Percentiles rank a stretch among this genome's conserved stretches.
These are phyloP conservation scores for Rhombomys opimus DNA, from an alignment of 2,113 vertebrate species.

Conservation along the genomic window DNA sequence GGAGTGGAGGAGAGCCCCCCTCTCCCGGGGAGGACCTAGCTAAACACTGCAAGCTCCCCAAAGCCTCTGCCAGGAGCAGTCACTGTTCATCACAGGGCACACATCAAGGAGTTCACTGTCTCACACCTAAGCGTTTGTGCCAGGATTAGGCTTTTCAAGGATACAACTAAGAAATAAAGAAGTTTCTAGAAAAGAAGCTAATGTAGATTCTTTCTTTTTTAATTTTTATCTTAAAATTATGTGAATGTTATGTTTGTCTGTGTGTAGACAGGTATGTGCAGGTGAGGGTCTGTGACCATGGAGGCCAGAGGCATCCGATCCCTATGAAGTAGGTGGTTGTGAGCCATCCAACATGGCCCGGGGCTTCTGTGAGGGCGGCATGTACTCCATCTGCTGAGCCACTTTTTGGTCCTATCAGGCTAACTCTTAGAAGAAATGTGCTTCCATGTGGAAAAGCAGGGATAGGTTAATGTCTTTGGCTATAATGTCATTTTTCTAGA, in stretches of 20 bases:
- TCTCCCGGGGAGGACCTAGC: not conserved
- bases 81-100: not conserved
- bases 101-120: not conserved
- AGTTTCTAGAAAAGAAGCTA: not conserved
- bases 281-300: not conserved
- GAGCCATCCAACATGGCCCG: not conserved
- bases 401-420: not conserved
- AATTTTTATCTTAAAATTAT: not conserved
- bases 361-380: not conserved
- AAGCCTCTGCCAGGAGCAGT: not conserved
- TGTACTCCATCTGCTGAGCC: not conserved
- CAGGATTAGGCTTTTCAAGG: not conserved
- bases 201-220: not conserved
- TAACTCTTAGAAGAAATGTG: not conserved
- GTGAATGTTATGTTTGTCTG: not conserved
- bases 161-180: not conserved
- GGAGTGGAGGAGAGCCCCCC: not conserved
- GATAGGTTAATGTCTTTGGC: not conserved
- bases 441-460: not conserved
- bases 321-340: not conserved
- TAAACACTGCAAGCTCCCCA: not conserved
- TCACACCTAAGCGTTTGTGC: not conserved
- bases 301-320: not conserved
- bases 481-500: not conserved
- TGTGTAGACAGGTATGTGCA: not conserved